Base-by-base conservation (phyloP, 2,888 invertebrate genomes). In the Mamestra brassicae region DNA sequence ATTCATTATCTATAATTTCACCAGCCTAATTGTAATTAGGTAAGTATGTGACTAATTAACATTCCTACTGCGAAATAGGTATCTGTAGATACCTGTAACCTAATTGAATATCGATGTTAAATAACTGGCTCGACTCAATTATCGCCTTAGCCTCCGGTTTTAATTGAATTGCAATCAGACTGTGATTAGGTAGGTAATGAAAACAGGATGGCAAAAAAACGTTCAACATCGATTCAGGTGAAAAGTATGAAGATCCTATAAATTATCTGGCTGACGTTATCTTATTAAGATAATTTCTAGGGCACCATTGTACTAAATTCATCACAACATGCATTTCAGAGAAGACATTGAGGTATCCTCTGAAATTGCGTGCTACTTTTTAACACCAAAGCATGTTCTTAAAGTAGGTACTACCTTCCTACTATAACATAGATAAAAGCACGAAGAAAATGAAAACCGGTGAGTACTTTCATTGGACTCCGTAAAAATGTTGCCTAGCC, bases 281-380 rank as follows among this genome's bases (percentile, higher is more conserved):
- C 4, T 52, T 4, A 77, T 62, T 66, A n/a, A 71, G 8, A 45
- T 70, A 45, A 61, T 77, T 78, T 71, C 57, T 62, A 62, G 61
- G 61, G 50, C 73, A 55, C n/a, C 60, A 74, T 69, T 78, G 52
- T 79, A 79, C 11, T 64, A 10, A 62, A 26, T 26, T 45, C 11
- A 38, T 63, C 8, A 54, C 8, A 38, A 4, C 78, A 78, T 63
- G 78, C 78, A 54, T 57, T 50, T 42, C 45, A 72, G n/a, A 47
- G 54, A 17, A 62, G 7, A 34, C 34, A 36, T 34, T 57, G 5
- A 34, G 13, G 34, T 34, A 6, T 34, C 4, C 5, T 13, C 34
- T 57, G 34, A 57, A 55, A 57, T 34, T 13, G 13, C 34, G 13
- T 34, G 34, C 34, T 57, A 13, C 0, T 15, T 34, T 34, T 34